Evolutionary conservation across 2,797 vertebrate species (phyloP).

Genomic region (Etheostoma perlongum): DNA sequence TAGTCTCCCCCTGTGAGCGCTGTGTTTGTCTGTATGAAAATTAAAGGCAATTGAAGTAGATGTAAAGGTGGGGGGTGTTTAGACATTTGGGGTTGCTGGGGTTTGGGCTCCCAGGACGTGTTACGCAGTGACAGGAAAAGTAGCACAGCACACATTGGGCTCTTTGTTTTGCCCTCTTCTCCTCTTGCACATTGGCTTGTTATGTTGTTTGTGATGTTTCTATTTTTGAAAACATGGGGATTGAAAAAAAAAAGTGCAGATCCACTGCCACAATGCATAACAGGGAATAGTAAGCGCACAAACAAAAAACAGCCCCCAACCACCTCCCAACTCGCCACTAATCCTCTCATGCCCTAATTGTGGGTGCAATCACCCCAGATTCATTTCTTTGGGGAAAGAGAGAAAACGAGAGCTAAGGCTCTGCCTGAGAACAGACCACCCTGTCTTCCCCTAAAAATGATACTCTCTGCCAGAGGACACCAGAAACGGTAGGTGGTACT

Average conservation of each 20-base stretch:
- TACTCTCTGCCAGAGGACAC: slow-evolving; percentile 71
- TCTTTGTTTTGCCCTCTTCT: slow-evolving; percentile 58
- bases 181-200: slow-evolving; percentile 58
- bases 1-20: slow-evolving; percentile 64
- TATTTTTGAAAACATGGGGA: slow-evolving; percentile 69
- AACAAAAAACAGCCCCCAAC: slow-evolving; percentile 80
- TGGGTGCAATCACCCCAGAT: slow-evolving; percentile 77
- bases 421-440: slow-evolving; percentile 69
- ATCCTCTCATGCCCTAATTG: slow-evolving; percentile 84
- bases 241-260: slow-evolving; percentile 26
- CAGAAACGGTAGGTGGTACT: slow-evolving; percentile 76
- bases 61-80: slow-evolving; percentile 60
- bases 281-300: slow-evolving; percentile 54
- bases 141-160: slow-evolving; percentile 24
- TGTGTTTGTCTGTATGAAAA: slow-evolving; percentile 64
- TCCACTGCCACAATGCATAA: slow-evolving; percentile 60
- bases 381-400: slow-evolving; percentile 53
- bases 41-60: slow-evolving; percentile 71
- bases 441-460: slow-evolving; percentile 62
- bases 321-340: slow-evolving; percentile 77
- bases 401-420: slow-evolving; percentile 32
- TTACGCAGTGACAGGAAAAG: slow-evolving; percentile 45
- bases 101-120: slow-evolving; percentile 63
- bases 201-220: slow-evolving; percentile 72
- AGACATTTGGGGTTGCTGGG: slow-evolving; percentile 57